Conservation (phyloP, 2,888 invertebrate genomes). For the Euproctis similis region DNA sequence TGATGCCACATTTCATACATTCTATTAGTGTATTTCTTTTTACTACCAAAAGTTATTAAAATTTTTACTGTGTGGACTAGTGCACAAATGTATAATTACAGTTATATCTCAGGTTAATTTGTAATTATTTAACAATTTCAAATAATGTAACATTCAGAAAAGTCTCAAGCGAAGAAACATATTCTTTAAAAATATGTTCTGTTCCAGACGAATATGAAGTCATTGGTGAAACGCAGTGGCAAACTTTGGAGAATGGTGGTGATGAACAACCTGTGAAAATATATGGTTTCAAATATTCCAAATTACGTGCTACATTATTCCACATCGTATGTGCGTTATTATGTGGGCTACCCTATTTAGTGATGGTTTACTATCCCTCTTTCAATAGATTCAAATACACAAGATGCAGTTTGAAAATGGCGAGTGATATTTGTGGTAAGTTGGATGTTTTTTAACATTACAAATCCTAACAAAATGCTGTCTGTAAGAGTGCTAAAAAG, state of each 20-base stretch:
- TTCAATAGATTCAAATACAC: constrained; percentile 70
- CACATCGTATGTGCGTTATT: constrained; percentile 65
- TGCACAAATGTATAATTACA: too few species aligned
- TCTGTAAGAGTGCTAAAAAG: too few species aligned
- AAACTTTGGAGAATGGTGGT: constrained; percentile 66
- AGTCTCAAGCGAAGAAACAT: too few species aligned
- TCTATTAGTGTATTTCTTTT: too few species aligned
- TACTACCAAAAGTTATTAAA: too few species aligned
- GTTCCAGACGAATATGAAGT: constrained; percentile 73
- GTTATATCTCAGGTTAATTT: too few species aligned
- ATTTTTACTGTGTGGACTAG: too few species aligned
- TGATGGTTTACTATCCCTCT: constrained; percentile 73
- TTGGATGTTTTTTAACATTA: too few species aligned
- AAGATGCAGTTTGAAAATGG: constrained; percentile 73
- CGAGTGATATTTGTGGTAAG: constrained; percentile 75
- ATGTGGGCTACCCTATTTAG: constrained; percentile 75
- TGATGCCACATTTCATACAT: too few species aligned
- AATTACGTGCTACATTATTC: constrained; percentile 58
- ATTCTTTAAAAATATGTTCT: constrained; percentile 27
- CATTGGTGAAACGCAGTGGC: constrained; percentile 72
- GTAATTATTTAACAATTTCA: too few species aligned
- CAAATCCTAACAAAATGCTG: too few species aligned
- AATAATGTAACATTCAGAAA: too few species aligned
- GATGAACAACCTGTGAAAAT: constrained; percentile 67
- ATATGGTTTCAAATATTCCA: constrained; percentile 68